Evolutionary conservation across 2,113 vertebrate species (phyloP), one percentile per base, ranked within the genome.

Genomic region (Elachura formosa): DNA sequence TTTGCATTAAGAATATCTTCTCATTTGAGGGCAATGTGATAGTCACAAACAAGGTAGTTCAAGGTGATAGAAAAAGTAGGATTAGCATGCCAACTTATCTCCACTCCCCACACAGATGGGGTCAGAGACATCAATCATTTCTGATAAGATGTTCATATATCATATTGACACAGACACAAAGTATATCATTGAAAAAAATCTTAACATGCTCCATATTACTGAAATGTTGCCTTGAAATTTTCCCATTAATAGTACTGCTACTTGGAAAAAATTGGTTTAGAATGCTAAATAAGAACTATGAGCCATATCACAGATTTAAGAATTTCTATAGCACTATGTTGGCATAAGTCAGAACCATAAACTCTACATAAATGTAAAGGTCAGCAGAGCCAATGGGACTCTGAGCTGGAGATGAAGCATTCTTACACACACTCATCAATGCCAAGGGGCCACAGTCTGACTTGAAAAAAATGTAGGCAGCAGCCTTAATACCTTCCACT

Each of bases 11-110:
- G 83, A 91, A 76, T 51, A 68, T 78, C 69, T 71, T 58, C 52
- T 92, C 73, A 72, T 96, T 75, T 90, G 54, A 90, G 68, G 48
- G 43, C 66, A 87, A 31, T 59, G 52, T 12, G 51, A 68, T 48
- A 72, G 84, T 68, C 77, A 81, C 46, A 87, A 84, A 88, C 86
- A 96, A 96, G 89, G 93, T 84, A 95, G 55, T 80, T 95, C 91
- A 96, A 96, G 93, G 92, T 94, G 90, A 97, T 14, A 88, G 83
- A 46, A 89, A 80, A 78, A 88, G 62, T 86, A 84, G 66, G 96
- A 96, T 97, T 96, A 97, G 78, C 73, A 72, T 45, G 51, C n/a
- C 73, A 88, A 29, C 43, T 96, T 95, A 96, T 96, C 96, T 91
- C 68, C 1, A 4, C 40, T 94, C 16, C 51, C 78, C 81, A 87